Conservation (phyloP, 2,113 vertebrate genomes). For the Gobiocypris rarus region DNA sequence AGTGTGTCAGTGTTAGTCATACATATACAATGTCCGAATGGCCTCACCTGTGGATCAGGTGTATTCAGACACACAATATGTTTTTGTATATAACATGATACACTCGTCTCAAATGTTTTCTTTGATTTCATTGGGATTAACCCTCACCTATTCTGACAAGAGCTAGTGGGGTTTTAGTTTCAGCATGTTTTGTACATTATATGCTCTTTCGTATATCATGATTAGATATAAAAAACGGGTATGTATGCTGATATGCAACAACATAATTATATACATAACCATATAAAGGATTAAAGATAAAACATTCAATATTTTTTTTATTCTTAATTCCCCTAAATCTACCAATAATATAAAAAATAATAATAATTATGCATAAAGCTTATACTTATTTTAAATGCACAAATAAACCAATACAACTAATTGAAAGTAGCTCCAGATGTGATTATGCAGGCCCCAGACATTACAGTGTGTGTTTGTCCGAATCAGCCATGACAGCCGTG, state of each 20-base stretch:
- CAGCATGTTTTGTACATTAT: not conserved
- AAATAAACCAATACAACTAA: not conserved
- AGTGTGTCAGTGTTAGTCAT: conserved; percentile 17
- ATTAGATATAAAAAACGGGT: not conserved
- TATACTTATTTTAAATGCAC: not conserved
- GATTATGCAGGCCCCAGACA: conserved; percentile 1
- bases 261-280: not conserved
- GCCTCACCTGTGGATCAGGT: conserved; percentile 32
- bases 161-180: not conserved
- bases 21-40: conserved; percentile 8
- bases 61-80: conserved; percentile 11
- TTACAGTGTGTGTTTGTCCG: not conserved
- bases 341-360: too few species aligned
- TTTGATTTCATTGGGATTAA: conserved; percentile 22
- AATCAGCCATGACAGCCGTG: not conserved
- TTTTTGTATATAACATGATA: conserved; percentile 13
- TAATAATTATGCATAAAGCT: too few species aligned
- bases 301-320: too few species aligned
- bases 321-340: not conserved
- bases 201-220: not conserved
- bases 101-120: conserved; percentile 30
- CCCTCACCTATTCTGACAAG: not conserved
- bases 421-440: not conserved
- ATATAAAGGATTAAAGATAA: too few species aligned
- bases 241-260: not conserved